Conservation (phyloP, 1,140 invertebrate species). For the Drosophila santomea region DNA sequence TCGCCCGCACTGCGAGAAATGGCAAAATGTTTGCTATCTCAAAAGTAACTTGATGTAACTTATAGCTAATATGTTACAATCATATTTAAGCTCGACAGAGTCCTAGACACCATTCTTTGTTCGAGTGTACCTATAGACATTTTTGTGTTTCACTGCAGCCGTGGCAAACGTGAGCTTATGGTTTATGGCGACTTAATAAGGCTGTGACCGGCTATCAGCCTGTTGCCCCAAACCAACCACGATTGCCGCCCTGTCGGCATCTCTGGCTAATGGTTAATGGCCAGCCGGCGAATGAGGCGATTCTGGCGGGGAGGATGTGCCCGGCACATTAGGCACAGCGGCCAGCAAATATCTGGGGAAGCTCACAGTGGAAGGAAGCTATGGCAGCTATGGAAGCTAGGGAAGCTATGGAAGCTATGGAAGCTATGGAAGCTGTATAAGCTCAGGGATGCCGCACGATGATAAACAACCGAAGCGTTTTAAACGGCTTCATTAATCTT, state of each 20-base stretch:
- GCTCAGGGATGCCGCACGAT: conserved; percentile 69
- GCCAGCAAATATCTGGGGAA: conserved; percentile 32
- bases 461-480: conserved; percentile 83
- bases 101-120: neutral
- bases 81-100: no score
- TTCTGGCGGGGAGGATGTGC: neutral
- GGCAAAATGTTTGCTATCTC: neutral
- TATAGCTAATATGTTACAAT: no score
- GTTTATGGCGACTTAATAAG: conserved; percentile 81
- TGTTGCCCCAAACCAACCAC: conserved; percentile 54
- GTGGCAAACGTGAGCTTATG: conserved; percentile 77
- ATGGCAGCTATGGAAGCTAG: conserved; percentile 1
- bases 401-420: conserved; percentile 1
- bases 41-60: no score
- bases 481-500: conserved; percentile 84
- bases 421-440: conserved; percentile 21
- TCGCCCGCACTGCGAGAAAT: conserved; percentile 3
- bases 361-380: conserved; percentile 2
- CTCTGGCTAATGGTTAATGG: conserved; percentile 57
- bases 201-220: conserved; percentile 65
- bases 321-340: conserved; percentile 65
- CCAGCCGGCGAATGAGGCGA: conserved; percentile 5
- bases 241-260: conserved; percentile 61
- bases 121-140: conserved; percentile 22
- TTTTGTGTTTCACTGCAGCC: conserved; percentile 38